A percentile compares a stretch with the other conserved stretches of the same genome.
Evolutionary conservation across 2,888 invertebrate genomes (phyloP).

Genomic region (Alloscopus bannaensis): DNA sequence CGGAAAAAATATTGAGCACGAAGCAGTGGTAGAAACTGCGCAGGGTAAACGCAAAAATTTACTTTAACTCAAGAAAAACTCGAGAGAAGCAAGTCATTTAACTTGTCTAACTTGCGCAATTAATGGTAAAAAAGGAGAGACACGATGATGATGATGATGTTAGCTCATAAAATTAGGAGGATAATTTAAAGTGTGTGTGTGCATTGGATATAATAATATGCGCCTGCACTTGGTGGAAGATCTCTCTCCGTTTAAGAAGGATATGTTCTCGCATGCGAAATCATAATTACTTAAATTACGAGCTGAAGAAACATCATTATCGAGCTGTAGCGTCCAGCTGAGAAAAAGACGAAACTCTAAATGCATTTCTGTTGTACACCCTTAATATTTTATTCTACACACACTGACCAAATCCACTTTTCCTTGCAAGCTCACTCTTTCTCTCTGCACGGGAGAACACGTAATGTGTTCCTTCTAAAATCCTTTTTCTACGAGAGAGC

Average conservation of each 20-base stretch:
- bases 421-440: not conserved
- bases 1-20: too few species aligned
- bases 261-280: constrained; percentile 66
- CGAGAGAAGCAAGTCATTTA: constrained; percentile 54
- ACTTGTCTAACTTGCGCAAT: constrained; percentile 54
- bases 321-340: constrained; percentile 62
- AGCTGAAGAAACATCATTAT: constrained; percentile 63
- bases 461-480: constrained; percentile 27
- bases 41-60: too few species aligned
- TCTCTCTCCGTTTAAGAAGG: too few species aligned
- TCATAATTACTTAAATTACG: constrained; percentile 69
- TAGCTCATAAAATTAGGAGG: constrained; percentile 37
- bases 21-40: too few species aligned
- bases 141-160: constrained; percentile 11
- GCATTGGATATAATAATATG: not conserved
- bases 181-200: constrained; percentile 17
- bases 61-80: constrained; percentile 17
- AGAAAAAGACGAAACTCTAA: constrained; percentile 24
- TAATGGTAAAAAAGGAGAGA: constrained; percentile 42
- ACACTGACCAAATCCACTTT: too few species aligned
- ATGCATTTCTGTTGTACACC: not conserved
- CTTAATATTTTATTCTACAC: constrained; percentile 7
- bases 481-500: constrained; percentile 18
- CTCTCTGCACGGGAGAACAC: constrained; percentile 40
- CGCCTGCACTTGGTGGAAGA: too few species aligned